phyloP scores from a whole-genome alignment of 2,113 vertebrate genomes.

The Lepidothrix coronata region DNA sequence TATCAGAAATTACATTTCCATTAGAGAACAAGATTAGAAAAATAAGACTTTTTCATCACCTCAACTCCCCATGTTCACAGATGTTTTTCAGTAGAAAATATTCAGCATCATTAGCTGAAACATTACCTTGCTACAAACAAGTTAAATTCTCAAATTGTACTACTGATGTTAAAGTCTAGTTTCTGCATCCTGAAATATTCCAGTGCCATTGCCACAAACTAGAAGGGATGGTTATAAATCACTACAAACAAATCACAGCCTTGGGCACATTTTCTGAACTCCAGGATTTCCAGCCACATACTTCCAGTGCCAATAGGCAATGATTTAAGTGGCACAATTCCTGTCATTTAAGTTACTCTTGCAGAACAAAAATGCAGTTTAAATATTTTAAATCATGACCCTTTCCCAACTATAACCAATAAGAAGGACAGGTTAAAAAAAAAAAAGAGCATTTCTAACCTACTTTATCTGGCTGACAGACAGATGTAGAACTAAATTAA shows the following conservation, averaged over 20 bases:
- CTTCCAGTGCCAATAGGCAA: background rate
- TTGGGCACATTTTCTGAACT: background rate
- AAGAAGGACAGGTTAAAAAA: background rate
- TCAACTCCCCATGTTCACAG: background rate
- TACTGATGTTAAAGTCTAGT: background rate
- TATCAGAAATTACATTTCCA: conserved; percentile 7
- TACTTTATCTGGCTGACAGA: background rate
- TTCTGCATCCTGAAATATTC: background rate
- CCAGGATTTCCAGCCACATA: background rate
- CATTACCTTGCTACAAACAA: background rate
- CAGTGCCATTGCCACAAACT: too few relatives aligned
- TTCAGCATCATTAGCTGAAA: background rate
- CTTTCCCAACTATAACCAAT: background rate
- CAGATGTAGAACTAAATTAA: background rate
- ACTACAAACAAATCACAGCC: background rate
- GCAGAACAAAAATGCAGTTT: background rate
- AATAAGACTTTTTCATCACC: background rate
- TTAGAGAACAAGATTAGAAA: background rate
- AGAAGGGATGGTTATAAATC: background rate
- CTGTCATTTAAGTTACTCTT: background rate
- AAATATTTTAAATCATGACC: background rate
- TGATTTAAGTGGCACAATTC: background rate
- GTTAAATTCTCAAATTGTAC: background rate
- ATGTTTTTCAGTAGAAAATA: background rate
- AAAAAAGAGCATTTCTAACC: background rate